Evolutionary conservation across 1,140 invertebrate species (phyloP).

Genomic region (Dendrolimus punctatus): DNA sequence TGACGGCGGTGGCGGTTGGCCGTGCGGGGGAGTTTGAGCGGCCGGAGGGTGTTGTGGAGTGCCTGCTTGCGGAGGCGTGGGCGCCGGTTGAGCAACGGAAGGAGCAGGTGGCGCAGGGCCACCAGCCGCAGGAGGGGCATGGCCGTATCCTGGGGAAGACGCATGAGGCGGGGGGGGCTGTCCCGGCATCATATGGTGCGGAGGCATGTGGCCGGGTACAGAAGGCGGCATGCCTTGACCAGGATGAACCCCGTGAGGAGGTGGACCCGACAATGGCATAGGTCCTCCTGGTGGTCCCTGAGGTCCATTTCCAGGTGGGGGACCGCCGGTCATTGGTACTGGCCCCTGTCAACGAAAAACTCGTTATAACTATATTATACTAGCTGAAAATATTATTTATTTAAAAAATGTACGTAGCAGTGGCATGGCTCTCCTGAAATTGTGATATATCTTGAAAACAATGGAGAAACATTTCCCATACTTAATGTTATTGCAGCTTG

Average conservation of each 20-base stretch:
- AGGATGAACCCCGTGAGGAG: slow-evolving; percentile 45
- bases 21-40: slow-evolving; percentile 49
- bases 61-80: slow-evolving; percentile 27
- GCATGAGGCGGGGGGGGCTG: slow-evolving; percentile 32
- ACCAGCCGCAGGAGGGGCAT: slow-evolving; percentile 8
- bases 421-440: not conserved
- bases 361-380: not conserved
- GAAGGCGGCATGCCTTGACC: slow-evolving; percentile 36
- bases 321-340: slow-evolving; percentile 50
- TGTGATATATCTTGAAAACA: too few relatives aligned
- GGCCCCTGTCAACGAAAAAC: slow-evolving; percentile 28
- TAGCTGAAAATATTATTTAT: not conserved
- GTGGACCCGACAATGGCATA: slow-evolving; percentile 32
- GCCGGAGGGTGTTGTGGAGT: slow-evolving; percentile 38
- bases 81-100: slow-evolving; percentile 9
- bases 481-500: slow-evolving; percentile 4
- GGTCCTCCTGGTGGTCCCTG: slow-evolving; percentile 55
- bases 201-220: slow-evolving; percentile 33
- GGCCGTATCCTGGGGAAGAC: slow-evolving; percentile 15
- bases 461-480: not conserved
- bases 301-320: slow-evolving; percentile 50
- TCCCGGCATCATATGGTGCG: slow-evolving; percentile 53
- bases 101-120: slow-evolving; percentile 10
- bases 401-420: not conserved
- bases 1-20: slow-evolving; percentile 32